Evolutionary conservation across 1,140 invertebrate genomes (phyloP).

Genomic region (Leptinotarsa undecemlineata): DNA sequence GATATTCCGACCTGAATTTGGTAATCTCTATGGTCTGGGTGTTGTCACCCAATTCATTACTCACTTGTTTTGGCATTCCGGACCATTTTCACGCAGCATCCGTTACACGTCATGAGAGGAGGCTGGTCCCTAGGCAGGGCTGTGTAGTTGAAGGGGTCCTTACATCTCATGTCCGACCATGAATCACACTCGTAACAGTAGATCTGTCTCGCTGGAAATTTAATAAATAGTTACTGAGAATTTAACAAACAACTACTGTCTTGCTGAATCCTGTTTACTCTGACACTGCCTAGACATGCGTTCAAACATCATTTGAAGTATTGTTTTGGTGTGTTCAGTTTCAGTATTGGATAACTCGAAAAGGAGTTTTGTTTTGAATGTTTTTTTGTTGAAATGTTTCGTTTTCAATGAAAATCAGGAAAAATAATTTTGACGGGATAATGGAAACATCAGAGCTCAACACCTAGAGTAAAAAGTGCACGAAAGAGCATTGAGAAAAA

Average conservation of each 20-base stretch:
- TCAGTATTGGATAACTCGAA: neutral
- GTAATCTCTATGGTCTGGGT: too few relatives aligned
- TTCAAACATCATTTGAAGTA: neutral
- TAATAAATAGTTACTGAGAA: neutral
- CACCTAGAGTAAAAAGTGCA: too few relatives aligned
- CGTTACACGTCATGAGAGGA: constrained; percentile 82
- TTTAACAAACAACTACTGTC: constrained; percentile 1
- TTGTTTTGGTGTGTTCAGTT: constrained; percentile 7
- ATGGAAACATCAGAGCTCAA: too few relatives aligned
- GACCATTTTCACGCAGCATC: constrained; percentile 94
- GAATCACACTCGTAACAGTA: constrained; percentile 94
- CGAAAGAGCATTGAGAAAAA: too few relatives aligned
- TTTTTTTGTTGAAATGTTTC: constrained; percentile 7
- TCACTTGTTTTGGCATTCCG: constrained; percentile 85
- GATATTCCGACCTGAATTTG: too few relatives aligned
- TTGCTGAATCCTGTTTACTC: neutral
- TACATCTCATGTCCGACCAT: constrained; percentile 84
- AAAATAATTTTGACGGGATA: too few relatives aligned
- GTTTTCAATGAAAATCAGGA: neutral
- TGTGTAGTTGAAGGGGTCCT: constrained; percentile 92
- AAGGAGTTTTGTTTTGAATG: neutral
- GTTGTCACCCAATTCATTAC: constrained; percentile 51
- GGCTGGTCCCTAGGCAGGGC: constrained; percentile 82
- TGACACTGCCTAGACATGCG: neutral
- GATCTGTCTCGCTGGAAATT: constrained; percentile 72